A percentile compares a stretch with the other conserved stretches of the same genome.
Evolutionary conservation across 2,888 invertebrate genomes (phyloP).

Genomic region (Lepidonotus clava): DNA sequence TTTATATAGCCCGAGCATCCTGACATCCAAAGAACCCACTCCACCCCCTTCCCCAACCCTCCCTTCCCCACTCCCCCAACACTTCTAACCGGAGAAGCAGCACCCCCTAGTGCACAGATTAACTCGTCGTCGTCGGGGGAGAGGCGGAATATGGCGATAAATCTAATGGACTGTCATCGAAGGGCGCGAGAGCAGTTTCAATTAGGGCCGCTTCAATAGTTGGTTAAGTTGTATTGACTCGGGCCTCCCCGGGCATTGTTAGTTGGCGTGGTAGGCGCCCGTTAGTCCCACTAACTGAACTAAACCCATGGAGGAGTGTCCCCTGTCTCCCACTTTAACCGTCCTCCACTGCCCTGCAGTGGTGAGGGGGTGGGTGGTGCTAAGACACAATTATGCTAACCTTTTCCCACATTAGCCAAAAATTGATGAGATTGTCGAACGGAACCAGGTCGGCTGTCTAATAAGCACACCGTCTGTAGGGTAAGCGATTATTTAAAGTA

Average conservation of each 20-base stretch:
- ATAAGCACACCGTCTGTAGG: no score
- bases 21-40: neutral
- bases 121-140: neutral
- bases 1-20: neutral
- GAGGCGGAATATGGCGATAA: neutral
- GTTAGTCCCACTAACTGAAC: neutral
- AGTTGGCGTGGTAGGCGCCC: neutral
- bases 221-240: constrained; percentile 22
- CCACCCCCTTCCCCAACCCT: neutral
- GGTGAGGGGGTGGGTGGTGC: no score
- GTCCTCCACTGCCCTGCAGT: no score
- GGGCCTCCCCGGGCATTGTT: neutral
- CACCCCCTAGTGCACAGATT: neutral
- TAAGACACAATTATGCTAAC: no score
- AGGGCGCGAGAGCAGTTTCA: neutral
- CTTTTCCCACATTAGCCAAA: no score
- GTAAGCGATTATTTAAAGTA: no score
- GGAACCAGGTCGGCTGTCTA: no score
- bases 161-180: neutral
- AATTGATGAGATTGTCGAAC: no score
- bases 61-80: neutral
- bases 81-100: neutral
- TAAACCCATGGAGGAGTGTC: neutral
- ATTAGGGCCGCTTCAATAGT: constrained; percentile 7
- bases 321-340: no score